Base-by-base conservation (phyloP, 2,797 vertebrate genomes). In the Arremon brunneinucha region DNA sequence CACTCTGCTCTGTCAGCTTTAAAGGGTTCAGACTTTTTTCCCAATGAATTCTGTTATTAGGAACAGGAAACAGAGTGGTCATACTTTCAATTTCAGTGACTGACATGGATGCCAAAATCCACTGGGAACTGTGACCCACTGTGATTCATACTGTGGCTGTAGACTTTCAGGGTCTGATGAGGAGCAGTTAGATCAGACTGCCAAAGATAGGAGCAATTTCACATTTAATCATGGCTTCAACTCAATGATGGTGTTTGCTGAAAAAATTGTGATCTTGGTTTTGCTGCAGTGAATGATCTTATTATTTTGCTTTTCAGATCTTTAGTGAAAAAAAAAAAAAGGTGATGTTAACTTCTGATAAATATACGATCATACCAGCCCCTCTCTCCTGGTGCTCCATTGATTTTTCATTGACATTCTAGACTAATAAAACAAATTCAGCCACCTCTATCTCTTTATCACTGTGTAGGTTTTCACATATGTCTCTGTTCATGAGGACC, bases 101-200 rank as follows among this genome's bases (percentile, higher is more conserved):
- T 96, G 90, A 93, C 68, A 80, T 47, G 76, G 62, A 70, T 46
- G 41, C 82, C 83, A 92, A 80, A 89, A 85, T 93, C 62, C 80
- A 34, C 87, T 94, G 64, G 68, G 87, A 94, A 75, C 86, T 77
- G 43, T 92, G 91, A 96, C 83, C 78, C 65, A 50, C 71, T 68
- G 85, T 90, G 77, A 85, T 57, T 62, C 21, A 57, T 80, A 68
- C 16, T 44, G 50, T 64, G 64, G 55, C 43, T 90, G 19, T 80
- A 34, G 83, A 78, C 91, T 97, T 94, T 88, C 70, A 81, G 82
- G 35, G 81, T 94, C 56, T 96, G 88, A 96, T 95, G 76, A 96
- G 71, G 74, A 92, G 37, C 19, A 95, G 43, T 56, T 96, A 50
- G 18, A 16, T 77, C 57, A 19, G 83, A 71, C 46, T 89, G 57